phyloP scores from a whole-genome alignment of 2,888 invertebrate species.

The Perithous albicinctus region DNA sequence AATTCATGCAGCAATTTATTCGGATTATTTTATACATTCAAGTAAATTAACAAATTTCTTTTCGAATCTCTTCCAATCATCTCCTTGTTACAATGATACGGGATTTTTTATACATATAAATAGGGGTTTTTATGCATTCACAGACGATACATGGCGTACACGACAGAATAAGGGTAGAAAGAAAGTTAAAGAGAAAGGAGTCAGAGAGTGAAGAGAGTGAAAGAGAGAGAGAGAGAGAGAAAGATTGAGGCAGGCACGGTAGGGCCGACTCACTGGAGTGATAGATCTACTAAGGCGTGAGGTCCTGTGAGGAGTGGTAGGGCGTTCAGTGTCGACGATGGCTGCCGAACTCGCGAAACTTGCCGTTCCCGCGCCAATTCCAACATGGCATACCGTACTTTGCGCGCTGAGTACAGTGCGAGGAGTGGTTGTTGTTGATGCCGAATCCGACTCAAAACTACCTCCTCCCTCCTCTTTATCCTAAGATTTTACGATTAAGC shows the following conservation, averaged over 20 bases:
- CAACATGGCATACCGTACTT: conserved; percentile 79
- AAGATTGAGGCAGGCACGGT: conserved; percentile 64
- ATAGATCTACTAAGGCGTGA: conserved; percentile 85
- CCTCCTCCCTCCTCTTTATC: conserved; percentile 87
- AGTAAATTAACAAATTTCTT: not conserved
- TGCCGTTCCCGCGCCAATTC: conserved; percentile 75
- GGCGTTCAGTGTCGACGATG: conserved; percentile 87
- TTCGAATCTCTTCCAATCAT: conserved; percentile 17
- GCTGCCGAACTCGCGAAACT: conserved; percentile 85
- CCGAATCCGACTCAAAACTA: conserved; percentile 91
- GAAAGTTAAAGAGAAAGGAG: conserved; percentile 50
- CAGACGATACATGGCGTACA: conserved; percentile 43
- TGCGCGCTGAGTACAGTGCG: conserved; percentile 89
- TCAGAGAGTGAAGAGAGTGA: conserved; percentile 44
- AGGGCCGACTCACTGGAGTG: conserved; percentile 84
- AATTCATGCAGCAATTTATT: not conserved
- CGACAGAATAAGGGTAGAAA: conserved; percentile 33
- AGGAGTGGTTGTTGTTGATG: conserved; percentile 89
- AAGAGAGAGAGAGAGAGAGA: conserved; percentile 35
- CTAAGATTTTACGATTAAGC: conserved; percentile 75
- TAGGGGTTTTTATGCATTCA: conserved; percentile 33
- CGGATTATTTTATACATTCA: not conserved
- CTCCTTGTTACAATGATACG: conserved; percentile 30
- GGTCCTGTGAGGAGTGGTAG: conserved; percentile 86
- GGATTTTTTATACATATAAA: not conserved